Evolutionary conservation across 2,888 invertebrate genomes (phyloP), one percentile per base, ranked within the genome.

Genomic region (Leptinotarsa juncta): DNA sequence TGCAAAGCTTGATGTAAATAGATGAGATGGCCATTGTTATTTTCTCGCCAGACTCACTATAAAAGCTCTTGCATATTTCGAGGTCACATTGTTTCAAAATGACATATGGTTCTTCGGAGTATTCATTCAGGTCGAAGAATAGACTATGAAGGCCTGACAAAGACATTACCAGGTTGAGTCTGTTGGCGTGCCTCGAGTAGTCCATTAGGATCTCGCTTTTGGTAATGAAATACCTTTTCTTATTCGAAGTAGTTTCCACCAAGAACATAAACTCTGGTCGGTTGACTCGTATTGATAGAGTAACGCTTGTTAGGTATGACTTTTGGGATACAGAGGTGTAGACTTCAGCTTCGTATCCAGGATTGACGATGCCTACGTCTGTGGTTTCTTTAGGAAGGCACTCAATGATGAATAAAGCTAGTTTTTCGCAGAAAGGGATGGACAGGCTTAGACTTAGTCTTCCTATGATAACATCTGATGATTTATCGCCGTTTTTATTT

Each of bases 211-310:
- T 89, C 85, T 94, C 94, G 0, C 92, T 90, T 80, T 94, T 91
- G 12, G 95, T 89, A 15, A 95, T 90, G 77, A 88, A 88, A 77
- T 86, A 87, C 72, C 88, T 80, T 80, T 87, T 86, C 68, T 86
- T 91, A 26, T 90, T 90, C 57, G 91, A 90, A 12, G 90, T 90
- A n/a, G 90, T 88, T 81, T 92, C 92, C 0, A 94, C 93, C 84
- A 94, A 92, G 81, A 95, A 90, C 87, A 95, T 91, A 67, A 95
- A 89, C 87, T 95, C 95, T 0, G 95, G 95, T 83, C 94, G 92
- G 49, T 94, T 92, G 81, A 95, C 90, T 82, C 94, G 91, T 32
- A 94, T 89, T 0, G 94, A 94, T 79, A 95, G 88, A 1, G 94
- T 92, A 48, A 94, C 87, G 65, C 93, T 93, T 12, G 82, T 82